phyloP scores from a whole-genome alignment of 2,888 invertebrate species.

The Drosophila differens region DNA sequence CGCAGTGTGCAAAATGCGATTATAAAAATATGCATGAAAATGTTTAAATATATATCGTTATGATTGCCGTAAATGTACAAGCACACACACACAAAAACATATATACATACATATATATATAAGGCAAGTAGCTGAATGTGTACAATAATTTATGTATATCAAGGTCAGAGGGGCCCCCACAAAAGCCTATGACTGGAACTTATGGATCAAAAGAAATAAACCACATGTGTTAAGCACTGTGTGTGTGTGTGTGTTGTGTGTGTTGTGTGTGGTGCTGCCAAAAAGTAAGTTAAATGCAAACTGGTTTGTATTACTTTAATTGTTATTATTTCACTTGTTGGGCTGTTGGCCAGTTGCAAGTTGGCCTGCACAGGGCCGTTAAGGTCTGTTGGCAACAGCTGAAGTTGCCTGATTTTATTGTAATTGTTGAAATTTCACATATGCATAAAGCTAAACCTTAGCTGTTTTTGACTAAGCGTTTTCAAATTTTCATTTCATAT shows the following conservation, averaged over 20 bases:
- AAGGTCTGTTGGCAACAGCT: slow-evolving; percentile 24
- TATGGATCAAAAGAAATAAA: slow-evolving; percentile 58
- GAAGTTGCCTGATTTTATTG: slow-evolving; percentile 22
- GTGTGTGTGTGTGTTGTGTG: not conserved
- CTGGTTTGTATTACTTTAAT: slow-evolving; percentile 77
- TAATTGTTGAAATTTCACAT: slow-evolving; percentile 43
- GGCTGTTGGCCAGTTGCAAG: slow-evolving; percentile 37
- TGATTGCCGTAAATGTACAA: slow-evolving; percentile 41
- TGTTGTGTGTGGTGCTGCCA: slow-evolving; percentile 48
- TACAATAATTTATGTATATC: slow-evolving; percentile 73
- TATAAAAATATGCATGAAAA: slow-evolving; percentile 49
- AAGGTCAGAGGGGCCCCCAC: slow-evolving; percentile 72
- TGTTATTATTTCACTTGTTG: slow-evolving; percentile 73
- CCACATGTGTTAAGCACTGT: slow-evolving; percentile 21
- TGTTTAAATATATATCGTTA: slow-evolving; percentile 55
- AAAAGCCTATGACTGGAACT: slow-evolving; percentile 70
- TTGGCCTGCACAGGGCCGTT: slow-evolving; percentile 51
- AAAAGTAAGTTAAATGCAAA: slow-evolving; percentile 62
- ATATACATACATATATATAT: not conserved
- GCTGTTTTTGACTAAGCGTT: slow-evolving; percentile 48
- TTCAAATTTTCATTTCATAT: slow-evolving; percentile 41
- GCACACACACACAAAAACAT: not conserved
- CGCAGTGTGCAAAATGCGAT: slow-evolving; percentile 32
- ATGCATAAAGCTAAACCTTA: slow-evolving; percentile 15
- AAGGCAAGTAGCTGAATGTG: slow-evolving; percentile 40